Conservation (phyloP, 2,888 invertebrate species). For the Campaea margaritaria region DNA sequence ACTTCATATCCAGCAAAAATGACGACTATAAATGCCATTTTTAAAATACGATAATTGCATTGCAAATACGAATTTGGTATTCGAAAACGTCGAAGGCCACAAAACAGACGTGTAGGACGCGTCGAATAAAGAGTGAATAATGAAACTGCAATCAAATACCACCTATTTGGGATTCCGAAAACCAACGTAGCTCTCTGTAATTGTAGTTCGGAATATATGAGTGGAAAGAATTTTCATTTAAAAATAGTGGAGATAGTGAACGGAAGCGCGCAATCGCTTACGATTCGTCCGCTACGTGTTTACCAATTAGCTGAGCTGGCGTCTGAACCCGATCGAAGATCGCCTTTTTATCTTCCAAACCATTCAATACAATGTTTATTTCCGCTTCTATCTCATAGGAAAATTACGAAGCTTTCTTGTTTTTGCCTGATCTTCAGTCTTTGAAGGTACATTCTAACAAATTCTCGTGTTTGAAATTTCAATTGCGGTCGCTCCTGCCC, state of each 20-base stretch:
- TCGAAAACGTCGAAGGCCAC: constrained; percentile 45
- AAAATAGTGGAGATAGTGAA: constrained; percentile 67
- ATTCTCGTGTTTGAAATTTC: constrained; percentile 54
- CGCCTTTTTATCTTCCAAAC: constrained; percentile 21
- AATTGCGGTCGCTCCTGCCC: constrained; percentile 53
- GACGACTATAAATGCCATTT: constrained; percentile 32
- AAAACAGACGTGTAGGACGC: constrained; percentile 49
- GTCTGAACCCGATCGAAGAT: constrained; percentile 42
- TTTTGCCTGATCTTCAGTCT: constrained; percentile 43
- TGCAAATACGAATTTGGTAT: constrained; percentile 46
- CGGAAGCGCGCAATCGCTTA: constrained; percentile 54
- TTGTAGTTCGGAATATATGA: constrained; percentile 73
- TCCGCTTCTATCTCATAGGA: constrained; percentile 55
- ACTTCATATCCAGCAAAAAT: constrained; percentile 18
- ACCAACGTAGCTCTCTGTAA: constrained; percentile 62
- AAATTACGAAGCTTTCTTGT: constrained; percentile 27
- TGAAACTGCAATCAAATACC: constrained; percentile 74
- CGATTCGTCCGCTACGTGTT: constrained; percentile 69
- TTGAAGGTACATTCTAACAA: constrained; percentile 45
- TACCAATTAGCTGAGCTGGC: constrained; percentile 68
- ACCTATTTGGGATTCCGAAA: constrained; percentile 66
- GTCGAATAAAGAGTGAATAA: constrained; percentile 70
- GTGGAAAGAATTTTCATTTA: constrained; percentile 78
- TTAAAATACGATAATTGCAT: constrained; percentile 46
- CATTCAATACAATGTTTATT: constrained; percentile 31